These are phyloP conservation scores for Progne subis DNA, from an alignment of 2,113 vertebrate genomes.

Conservation along the genomic window DNA sequence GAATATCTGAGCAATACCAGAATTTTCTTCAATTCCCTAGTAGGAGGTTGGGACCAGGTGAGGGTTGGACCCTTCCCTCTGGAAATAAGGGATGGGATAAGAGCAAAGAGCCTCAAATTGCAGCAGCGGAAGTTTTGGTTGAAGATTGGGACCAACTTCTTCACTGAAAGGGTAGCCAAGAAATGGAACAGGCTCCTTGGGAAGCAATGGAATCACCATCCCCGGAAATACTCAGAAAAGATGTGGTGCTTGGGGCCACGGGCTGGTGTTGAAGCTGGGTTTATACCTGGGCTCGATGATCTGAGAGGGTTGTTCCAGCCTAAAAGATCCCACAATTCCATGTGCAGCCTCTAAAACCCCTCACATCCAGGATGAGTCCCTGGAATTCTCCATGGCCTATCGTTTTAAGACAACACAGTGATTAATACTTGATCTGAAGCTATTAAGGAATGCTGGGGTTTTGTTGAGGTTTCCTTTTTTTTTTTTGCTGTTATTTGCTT, in stretches of 20 bases:
- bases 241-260: not conserved
- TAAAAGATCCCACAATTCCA: not conserved
- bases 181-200: not conserved
- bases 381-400: not conserved
- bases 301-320: not conserved
- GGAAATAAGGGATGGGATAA: not conserved
- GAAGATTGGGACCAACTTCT: not conserved
- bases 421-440: not conserved
- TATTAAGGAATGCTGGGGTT: not conserved
- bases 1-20: conserved; percentile 3
- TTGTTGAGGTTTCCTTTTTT: not conserved
- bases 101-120: not conserved
- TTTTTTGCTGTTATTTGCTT: not conserved
- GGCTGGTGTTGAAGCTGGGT: not conserved
- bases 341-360: not conserved
- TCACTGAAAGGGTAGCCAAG: not conserved
- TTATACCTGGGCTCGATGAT: rapidly evolving
- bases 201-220: not conserved
- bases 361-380: not conserved
- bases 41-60: not conserved
- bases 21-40: not conserved
- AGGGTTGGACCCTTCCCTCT: too few relatives aligned
- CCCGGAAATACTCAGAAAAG: not conserved
- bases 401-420: not conserved
- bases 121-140: not conserved